These are phyloP conservation scores for Heliconius congener DNA, from an alignment of 1,140 invertebrate genomes.

Conservation along the genomic window DNA sequence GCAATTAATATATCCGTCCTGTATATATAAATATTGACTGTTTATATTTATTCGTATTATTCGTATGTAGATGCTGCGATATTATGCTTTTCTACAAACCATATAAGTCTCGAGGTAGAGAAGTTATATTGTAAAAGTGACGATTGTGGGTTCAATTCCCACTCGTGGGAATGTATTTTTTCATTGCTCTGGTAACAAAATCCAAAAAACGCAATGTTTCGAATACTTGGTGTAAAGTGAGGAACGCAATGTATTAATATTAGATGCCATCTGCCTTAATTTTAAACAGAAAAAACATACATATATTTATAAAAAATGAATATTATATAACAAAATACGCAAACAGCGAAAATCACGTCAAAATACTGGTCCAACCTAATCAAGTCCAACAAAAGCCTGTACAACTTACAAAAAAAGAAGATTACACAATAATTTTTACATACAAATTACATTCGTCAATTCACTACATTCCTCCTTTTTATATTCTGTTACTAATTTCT, in stretches of 20 bases:
- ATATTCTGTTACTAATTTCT: constrained; percentile 29
- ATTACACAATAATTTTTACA: constrained; percentile 24
- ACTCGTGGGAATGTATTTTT: too few relatives aligned
- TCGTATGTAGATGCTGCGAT: not conserved
- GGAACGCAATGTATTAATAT: too few relatives aligned
- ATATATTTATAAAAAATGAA: too few relatives aligned
- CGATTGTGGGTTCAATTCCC: too few relatives aligned
- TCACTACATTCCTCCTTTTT: not conserved
- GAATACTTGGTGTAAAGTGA: too few relatives aligned
- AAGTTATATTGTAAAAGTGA: too few relatives aligned
- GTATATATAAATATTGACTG: not conserved
- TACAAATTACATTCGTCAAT: constrained; percentile 34
- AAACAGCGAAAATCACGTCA: not conserved
- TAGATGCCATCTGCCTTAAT: not conserved
- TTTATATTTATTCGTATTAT: not conserved
- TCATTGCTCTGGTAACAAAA: too few relatives aligned
- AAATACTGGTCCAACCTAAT: not conserved
- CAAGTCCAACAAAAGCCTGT: not conserved
- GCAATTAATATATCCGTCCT: not conserved
- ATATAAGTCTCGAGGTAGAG: too few relatives aligned
- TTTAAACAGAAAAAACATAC: not conserved
- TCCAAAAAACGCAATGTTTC: too few relatives aligned
- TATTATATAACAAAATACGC: not conserved
- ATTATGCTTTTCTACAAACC: too few relatives aligned
- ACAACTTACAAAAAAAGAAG: not conserved